A percentile compares a stretch with the other conserved stretches of the same genome.
These are phyloP conservation scores for Corythoichthys intestinalis DNA, from an alignment of 2,113 vertebrate species.

Conservation along the genomic window DNA sequence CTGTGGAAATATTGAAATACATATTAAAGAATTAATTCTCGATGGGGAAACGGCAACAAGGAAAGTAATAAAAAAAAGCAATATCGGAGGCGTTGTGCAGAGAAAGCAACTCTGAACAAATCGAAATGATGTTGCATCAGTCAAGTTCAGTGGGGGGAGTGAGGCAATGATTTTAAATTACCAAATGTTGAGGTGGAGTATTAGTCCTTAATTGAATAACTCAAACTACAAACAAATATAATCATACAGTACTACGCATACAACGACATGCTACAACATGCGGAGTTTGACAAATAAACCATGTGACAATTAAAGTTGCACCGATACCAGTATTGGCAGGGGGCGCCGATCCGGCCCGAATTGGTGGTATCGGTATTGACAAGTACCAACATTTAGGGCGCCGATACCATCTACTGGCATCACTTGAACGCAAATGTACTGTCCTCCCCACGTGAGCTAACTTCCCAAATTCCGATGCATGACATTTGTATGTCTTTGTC, in stretches of 20 bases:
- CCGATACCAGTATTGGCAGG: no score
- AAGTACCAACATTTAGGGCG: no score
- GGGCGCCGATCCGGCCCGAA: no score
- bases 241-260: background rate
- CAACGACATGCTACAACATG: background rate
- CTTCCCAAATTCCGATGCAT: no score
- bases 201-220: slow-evolving; percentile 37
- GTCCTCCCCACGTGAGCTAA: no score
- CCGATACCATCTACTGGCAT: no score
- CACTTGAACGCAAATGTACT: no score
- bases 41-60: slow-evolving; percentile 62
- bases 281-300: background rate
- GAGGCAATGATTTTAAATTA: slow-evolving; percentile 64
- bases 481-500: no score
- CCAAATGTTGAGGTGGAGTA: slow-evolving; percentile 40
- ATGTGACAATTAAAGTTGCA: no score
- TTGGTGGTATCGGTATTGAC: no score
- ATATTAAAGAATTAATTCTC: slow-evolving; percentile 71
- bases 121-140: slow-evolving; percentile 63
- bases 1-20: slow-evolving; percentile 64
- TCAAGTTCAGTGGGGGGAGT: slow-evolving; percentile 52
- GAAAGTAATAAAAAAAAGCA: slow-evolving; percentile 70
- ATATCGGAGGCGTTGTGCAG: slow-evolving; percentile 61
- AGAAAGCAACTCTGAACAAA: slow-evolving; percentile 63
- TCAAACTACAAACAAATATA: slow-evolving; percentile 1